Conservation (phyloP, 2,113 vertebrate species). For the Colinus virginianus region DNA sequence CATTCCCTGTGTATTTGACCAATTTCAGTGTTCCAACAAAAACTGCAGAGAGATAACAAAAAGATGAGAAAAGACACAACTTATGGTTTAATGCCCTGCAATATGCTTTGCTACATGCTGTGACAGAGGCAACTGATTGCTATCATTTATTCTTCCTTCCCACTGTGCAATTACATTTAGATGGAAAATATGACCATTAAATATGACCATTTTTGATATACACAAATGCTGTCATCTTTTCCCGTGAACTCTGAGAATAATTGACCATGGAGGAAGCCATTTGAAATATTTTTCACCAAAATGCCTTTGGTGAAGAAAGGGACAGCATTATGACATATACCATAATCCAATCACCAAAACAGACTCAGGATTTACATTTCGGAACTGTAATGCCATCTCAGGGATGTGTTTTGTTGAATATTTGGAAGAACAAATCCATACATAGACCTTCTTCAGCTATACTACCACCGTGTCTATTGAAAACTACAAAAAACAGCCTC, state of each 20-base stretch:
- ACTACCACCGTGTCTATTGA: not conserved
- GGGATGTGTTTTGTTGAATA: not conserved
- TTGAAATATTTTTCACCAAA: conserved; percentile 30
- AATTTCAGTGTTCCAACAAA: not conserved
- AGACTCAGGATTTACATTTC: not conserved
- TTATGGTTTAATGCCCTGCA: not conserved
- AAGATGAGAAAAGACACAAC: not conserved
- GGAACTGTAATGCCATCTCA: not conserved
- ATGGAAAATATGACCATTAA: conserved; percentile 40
- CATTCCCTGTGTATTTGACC: not conserved
- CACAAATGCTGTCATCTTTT: conserved; percentile 43
- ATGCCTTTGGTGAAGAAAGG: conserved; percentile 15
- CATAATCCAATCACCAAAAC: not conserved
- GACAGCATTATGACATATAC: not conserved
- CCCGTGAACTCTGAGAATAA: not conserved
- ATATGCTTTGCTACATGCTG: not conserved
- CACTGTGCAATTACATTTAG: conserved; percentile 35
- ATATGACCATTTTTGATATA: conserved; percentile 1
- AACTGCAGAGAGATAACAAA: not conserved
- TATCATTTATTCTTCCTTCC: conserved; percentile 36
- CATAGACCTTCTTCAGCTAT: not conserved
- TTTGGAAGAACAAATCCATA: not conserved
- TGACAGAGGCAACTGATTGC: conserved; percentile 19
- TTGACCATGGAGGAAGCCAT: not conserved
- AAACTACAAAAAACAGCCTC: not conserved